A percentile compares a stretch with the other conserved stretches of the same genome.
Conservation (phyloP, 2,888 invertebrate genomes). For the Pandemis heparana region DNA sequence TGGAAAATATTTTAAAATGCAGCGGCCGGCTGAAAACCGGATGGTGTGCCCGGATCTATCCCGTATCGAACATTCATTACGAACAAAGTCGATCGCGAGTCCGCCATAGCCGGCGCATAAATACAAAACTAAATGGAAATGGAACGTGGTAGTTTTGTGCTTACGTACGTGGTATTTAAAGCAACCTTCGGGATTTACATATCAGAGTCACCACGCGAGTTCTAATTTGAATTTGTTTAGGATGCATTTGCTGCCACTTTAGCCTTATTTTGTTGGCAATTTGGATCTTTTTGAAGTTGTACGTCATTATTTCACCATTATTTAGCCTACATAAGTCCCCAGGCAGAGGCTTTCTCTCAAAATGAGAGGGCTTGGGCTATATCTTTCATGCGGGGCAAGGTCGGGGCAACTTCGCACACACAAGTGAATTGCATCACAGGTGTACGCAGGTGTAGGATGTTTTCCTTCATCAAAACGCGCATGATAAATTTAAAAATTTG, state of each 20-base stretch:
- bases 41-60: constrained; percentile 57
- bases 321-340: too few relatives aligned
- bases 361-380: too few relatives aligned
- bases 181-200: constrained; percentile 34
- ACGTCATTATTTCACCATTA: too few relatives aligned
- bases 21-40: constrained; percentile 55
- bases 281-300: neutral
- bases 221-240: constrained; percentile 23
- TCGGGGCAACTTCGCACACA: too few relatives aligned
- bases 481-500: too few relatives aligned
- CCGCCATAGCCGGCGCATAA: constrained; percentile 44
- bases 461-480: too few relatives aligned
- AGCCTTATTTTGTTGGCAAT: neutral
- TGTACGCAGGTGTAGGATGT: too few relatives aligned
- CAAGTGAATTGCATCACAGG: too few relatives aligned
- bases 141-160: constrained; percentile 35
- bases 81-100: constrained; percentile 60
- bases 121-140: constrained; percentile 41
- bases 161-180: constrained; percentile 35
- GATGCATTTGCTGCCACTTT: constrained; percentile 10
- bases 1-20: constrained; percentile 63
- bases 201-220: constrained; percentile 28
- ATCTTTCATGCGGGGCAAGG: too few relatives aligned
- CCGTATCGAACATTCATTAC: constrained; percentile 63
- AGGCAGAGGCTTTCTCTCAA: too few relatives aligned